Evolutionary conservation across 2,113 vertebrate species (phyloP).

Genomic region (Baryphthengus martii): DNA sequence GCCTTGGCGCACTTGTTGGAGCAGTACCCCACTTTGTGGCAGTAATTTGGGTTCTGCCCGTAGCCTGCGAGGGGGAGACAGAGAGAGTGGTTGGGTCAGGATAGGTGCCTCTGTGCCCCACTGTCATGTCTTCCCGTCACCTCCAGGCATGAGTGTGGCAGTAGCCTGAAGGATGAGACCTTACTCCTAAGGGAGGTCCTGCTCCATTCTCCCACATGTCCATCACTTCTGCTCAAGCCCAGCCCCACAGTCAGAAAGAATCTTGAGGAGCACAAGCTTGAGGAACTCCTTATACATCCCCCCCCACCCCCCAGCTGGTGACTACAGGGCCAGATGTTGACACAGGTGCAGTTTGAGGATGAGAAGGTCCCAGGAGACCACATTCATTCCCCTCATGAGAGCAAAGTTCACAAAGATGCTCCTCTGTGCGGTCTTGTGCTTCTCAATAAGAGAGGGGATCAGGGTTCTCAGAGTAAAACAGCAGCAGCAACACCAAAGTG

Average conservation of each 20-base stretch:
- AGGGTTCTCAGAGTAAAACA: too few relatives aligned
- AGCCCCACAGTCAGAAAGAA: background rate
- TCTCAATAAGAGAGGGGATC: too few relatives aligned
- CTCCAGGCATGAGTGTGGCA: background rate
- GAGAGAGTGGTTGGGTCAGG: background rate
- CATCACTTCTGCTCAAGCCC: background rate
- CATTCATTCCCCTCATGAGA: background rate
- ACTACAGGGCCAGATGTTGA: background rate
- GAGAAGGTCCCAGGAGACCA: background rate
- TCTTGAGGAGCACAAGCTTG: background rate
- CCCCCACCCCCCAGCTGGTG: background rate
- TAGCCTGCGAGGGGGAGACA: background rate
- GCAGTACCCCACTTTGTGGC: background rate
- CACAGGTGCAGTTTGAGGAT: background rate
- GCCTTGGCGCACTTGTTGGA: background rate
- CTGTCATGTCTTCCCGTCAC: background rate
- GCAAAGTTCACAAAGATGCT: too few relatives aligned
- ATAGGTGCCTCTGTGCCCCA: background rate
- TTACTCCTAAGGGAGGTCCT: background rate
- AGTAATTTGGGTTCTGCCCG: background rate
- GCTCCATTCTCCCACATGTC: fast-evolving
- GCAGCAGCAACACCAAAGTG: too few relatives aligned
- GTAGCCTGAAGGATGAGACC: background rate
- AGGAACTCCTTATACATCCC: background rate
- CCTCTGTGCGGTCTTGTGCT: too few relatives aligned